A percentile compares a stretch with the other conserved stretches of the same genome.
Conservation (phyloP, 1,140 invertebrate genomes). For the Drosophila persimilis region DNA sequence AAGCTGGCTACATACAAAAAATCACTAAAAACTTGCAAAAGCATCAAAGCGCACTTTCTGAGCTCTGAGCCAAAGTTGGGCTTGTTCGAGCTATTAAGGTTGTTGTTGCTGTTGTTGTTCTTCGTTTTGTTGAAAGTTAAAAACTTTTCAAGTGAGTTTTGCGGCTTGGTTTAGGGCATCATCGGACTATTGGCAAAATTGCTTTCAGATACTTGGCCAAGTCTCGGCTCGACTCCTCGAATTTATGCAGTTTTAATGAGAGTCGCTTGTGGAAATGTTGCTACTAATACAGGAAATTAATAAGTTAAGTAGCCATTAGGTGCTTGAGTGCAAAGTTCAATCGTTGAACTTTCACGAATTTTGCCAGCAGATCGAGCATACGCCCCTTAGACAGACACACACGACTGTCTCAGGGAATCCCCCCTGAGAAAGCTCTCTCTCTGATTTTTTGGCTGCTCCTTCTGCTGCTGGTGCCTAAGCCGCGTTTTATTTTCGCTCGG, state of each 20-base stretch:
- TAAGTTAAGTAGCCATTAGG: conserved; percentile 68
- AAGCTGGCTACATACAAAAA: conserved; percentile 35
- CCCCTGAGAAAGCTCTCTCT: neutral
- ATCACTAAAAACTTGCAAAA: conserved; percentile 58
- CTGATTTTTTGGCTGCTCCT: conserved; percentile 11
- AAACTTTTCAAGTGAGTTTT: conserved; percentile 59
- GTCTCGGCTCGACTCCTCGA: neutral
- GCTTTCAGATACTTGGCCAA: conserved; percentile 44
- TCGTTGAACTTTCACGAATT: conserved; percentile 13
- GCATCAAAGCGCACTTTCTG: conserved; percentile 61
- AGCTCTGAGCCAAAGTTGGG: conserved; percentile 32
- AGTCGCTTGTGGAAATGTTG: conserved; percentile 47
- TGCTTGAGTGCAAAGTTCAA: conserved; percentile 53
- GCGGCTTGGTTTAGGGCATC: conserved; percentile 30
- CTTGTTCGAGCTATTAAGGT: conserved; percentile 21
- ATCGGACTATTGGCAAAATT: conserved; percentile 53
- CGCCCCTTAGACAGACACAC: conserved; percentile 8
- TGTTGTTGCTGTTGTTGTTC: conserved; percentile 28
- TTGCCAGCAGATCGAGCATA: neutral
- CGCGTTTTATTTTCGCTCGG: conserved; percentile 60
- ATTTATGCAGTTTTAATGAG: conserved; percentile 71
- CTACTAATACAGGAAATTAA: conserved; percentile 72
- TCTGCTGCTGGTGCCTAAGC: conserved; percentile 33
- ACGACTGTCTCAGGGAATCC: neutral
- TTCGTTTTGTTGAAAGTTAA: conserved; percentile 25